Evolutionary conservation across 2,797 vertebrate species (phyloP).

Genomic region (Schizopygopsis malacanthus): DNA sequence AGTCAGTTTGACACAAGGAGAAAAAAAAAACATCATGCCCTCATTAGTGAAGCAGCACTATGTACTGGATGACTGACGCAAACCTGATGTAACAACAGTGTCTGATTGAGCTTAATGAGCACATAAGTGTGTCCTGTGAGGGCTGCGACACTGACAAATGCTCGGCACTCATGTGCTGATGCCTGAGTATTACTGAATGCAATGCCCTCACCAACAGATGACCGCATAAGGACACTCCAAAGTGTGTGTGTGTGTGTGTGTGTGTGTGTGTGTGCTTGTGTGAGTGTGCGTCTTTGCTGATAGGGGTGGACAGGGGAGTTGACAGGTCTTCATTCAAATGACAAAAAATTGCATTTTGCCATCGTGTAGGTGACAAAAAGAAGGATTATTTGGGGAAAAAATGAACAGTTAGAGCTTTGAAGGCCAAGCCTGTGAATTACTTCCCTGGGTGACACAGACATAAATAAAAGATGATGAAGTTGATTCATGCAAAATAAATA

Average conservation of each 20-base stretch:
- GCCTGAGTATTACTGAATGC: background rate
- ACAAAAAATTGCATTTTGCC: background rate
- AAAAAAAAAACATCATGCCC: background rate
- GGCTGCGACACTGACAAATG: background rate
- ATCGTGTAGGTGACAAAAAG: background rate
- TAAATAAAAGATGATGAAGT: background rate
- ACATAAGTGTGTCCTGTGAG: constrained; percentile 31
- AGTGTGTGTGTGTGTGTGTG: background rate
- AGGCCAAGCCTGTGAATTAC: background rate
- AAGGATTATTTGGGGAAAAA: background rate
- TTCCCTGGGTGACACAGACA: background rate
- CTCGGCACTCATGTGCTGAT: background rate
- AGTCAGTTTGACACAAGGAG: constrained; percentile 16
- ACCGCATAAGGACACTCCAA: background rate
- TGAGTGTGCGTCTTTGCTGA: background rate
- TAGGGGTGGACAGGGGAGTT: background rate
- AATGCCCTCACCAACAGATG: constrained; percentile 4
- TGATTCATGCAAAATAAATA: background rate
- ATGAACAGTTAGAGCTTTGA: background rate
- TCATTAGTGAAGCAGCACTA: constrained; percentile 23
- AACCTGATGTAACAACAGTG: constrained; percentile 23
- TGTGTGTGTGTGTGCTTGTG: constrained; percentile 19
- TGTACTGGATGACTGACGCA: background rate
- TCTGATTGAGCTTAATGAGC: constrained; percentile 23
- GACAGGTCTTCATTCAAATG: constrained; percentile 10